Evolutionary conservation across 2,797 vertebrate genomes (phyloP).

Genomic region (Mallotus villosus): DNA sequence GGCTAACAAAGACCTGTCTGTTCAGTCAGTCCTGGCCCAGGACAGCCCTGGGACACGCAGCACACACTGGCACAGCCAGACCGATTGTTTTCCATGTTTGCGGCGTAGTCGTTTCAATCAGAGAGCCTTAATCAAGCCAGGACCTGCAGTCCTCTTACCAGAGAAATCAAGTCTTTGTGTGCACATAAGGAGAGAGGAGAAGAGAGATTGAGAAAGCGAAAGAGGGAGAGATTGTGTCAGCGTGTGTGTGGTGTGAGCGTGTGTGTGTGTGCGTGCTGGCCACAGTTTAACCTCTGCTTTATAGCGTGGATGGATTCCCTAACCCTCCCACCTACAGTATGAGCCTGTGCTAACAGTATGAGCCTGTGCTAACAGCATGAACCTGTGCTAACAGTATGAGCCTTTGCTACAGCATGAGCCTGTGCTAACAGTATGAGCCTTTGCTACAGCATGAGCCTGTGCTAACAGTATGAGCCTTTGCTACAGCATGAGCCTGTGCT

Average conservation of each 20-base stretch:
- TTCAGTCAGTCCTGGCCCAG: not conserved
- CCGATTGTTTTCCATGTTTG: constrained; percentile 30
- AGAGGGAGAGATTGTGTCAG: constrained; percentile 16
- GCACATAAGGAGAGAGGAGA: constrained; percentile 11
- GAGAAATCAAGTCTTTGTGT: constrained; percentile 21
- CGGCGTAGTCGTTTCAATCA: constrained; percentile 31
- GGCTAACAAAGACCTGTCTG: not conserved
- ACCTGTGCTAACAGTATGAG: too few species aligned
- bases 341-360: too few species aligned
- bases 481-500: too few species aligned
- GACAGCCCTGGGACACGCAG: not conserved
- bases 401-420: too few species aligned
- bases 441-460: too few species aligned
- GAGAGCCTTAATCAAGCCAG: constrained; percentile 42
- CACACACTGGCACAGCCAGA: constrained; percentile 12
- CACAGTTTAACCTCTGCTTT: constrained; percentile 38
- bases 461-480: too few species aligned
- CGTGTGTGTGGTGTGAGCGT: constrained; percentile 36
- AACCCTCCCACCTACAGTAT: not conserved
- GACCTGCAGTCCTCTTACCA: constrained; percentile 35
- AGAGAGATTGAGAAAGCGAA: not conserved
- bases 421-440: too few species aligned
- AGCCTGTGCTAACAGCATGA: too few species aligned
- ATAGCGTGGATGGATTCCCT: not conserved
- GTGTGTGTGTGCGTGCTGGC: constrained; percentile 39